phyloP scores from a whole-genome alignment of 30 jellyfish, hydroid and myxozoan genomes.

The Mastigias papua region DNA sequence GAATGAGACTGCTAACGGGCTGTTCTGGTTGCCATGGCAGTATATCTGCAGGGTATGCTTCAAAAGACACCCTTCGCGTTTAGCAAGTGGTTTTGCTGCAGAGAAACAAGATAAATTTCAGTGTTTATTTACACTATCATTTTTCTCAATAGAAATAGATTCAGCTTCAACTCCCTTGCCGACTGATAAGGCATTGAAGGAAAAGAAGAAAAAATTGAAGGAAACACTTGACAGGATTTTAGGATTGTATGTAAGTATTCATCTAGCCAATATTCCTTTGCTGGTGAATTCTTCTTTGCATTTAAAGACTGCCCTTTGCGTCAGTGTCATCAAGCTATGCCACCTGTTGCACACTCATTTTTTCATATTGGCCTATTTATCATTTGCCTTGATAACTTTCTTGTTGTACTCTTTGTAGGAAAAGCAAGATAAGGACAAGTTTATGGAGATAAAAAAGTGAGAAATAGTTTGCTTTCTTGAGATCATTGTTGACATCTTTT shows the following conservation, averaged over 20 bases:
- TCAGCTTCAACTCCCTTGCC: constrained; percentile 79
- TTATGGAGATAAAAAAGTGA: constrained; percentile 91
- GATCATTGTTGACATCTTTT: too few species aligned
- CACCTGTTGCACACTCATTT: too few species aligned
- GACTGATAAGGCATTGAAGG: constrained; percentile 89
- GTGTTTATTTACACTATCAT: too few species aligned
- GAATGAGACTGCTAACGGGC: too few species aligned
- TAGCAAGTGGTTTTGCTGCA: too few species aligned
- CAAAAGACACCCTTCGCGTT: too few species aligned
- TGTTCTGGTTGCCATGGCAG: too few species aligned
- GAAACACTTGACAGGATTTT: constrained; percentile 87
- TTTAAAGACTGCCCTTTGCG: too few species aligned
- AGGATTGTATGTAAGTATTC: constrained; percentile 85
- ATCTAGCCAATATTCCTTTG: neutral
- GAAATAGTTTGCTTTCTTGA: constrained; percentile 5
- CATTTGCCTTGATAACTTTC: neutral
- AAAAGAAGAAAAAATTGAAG: constrained; percentile 85
- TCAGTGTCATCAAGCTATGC: too few species aligned
- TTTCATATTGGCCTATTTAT: neutral
- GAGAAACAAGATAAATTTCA: too few species aligned
- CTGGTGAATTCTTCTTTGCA: too few species aligned
- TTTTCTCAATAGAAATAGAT: constrained; percentile 76
- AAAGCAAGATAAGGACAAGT: constrained; percentile 87
- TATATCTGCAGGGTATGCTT: too few species aligned
- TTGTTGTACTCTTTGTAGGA: constrained; percentile 58